Percentiles rank a stretch among this genome's conserved stretches.
phyloP scores from a whole-genome alignment of 1,140 invertebrate species.

The Ips typographus region DNA sequence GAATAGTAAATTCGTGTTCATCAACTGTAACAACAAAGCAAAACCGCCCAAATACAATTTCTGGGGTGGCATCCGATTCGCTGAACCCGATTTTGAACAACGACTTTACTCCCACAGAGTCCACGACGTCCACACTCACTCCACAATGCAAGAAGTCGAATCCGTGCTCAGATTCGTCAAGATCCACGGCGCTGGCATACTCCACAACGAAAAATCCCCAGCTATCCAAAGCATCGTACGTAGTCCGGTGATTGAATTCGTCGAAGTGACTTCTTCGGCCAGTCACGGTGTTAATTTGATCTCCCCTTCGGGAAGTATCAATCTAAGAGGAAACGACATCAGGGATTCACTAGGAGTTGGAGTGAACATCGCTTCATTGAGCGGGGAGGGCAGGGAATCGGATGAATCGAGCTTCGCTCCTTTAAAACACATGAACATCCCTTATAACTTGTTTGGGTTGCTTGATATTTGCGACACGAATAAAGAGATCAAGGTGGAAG shows the following conservation, averaged over 20 bases:
- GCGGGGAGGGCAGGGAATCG: constrained; percentile 88
- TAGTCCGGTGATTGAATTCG: constrained; percentile 77
- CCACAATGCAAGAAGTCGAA: constrained; percentile 64
- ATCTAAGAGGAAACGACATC: constrained; percentile 70
- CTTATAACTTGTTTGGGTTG: constrained; percentile 90
- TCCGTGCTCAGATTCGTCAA: constrained; percentile 82
- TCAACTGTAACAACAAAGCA: constrained; percentile 85
- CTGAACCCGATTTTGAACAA: constrained; percentile 86
- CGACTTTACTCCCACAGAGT: constrained; percentile 78
- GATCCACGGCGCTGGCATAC: constrained; percentile 91
- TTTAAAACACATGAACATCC: constrained; percentile 79
- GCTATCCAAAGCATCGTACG: constrained; percentile 87
- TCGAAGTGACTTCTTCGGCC: constrained; percentile 83
- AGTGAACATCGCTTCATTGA: constrained; percentile 84
- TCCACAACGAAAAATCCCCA: constrained; percentile 93
- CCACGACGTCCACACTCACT: constrained; percentile 77
- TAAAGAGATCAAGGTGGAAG: constrained; percentile 88
- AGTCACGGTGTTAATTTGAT: constrained; percentile 92
- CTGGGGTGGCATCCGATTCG: constrained; percentile 96
- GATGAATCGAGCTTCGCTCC: constrained; percentile 85
- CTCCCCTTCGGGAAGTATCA: constrained; percentile 79
- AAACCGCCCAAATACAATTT: constrained; percentile 71
- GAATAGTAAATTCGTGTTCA: constrained; percentile 90
- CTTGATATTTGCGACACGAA: constrained; percentile 95
- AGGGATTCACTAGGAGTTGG: constrained; percentile 86